A percentile compares a stretch with the other conserved stretches of the same genome.
These are phyloP conservation scores for Pyrochroa serraticornis DNA, from an alignment of 2,888 invertebrate species.

Conservation along the genomic window DNA sequence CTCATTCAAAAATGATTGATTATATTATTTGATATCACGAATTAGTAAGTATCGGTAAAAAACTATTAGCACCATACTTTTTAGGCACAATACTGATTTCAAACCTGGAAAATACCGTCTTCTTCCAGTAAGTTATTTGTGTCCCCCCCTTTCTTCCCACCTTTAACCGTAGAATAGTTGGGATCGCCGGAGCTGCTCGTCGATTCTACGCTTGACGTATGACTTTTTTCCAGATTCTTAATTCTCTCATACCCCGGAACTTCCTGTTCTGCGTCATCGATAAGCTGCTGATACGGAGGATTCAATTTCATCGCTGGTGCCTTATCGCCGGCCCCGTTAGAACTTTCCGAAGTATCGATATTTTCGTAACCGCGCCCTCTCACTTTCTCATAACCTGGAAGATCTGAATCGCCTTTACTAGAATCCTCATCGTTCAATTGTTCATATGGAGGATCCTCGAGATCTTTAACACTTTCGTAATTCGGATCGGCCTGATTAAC, in stretches of 20 bases:
- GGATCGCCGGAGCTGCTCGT: constrained; percentile 20
- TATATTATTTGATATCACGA: constrained; percentile 13
- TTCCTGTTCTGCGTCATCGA: constrained; percentile 42
- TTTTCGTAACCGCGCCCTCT: constrained; percentile 38
- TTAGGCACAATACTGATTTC: constrained; percentile 32
- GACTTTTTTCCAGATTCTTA: constrained; percentile 26
- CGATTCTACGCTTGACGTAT: constrained; percentile 21
- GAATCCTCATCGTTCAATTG: constrained; percentile 59
- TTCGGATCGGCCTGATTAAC: constrained; percentile 75
- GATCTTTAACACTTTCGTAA: constrained; percentile 81
- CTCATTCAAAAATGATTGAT: no score
- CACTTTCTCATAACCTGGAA: constrained; percentile 45
- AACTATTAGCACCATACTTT: constrained; percentile 21
- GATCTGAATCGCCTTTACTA: constrained; percentile 44
- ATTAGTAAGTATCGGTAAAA: constrained; percentile 13
- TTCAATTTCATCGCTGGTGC: constrained; percentile 25
- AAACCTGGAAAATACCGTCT: constrained; percentile 47
- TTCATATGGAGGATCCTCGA: constrained; percentile 76
- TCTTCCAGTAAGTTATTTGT: constrained; percentile 42
- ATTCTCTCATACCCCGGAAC: constrained; percentile 46
- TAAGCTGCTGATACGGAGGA: constrained; percentile 45
- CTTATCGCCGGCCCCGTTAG: constrained; percentile 38
- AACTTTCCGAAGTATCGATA: constrained; percentile 42
- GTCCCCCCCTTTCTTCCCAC: constrained; percentile 19
- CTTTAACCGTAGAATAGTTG: constrained; percentile 28